These are phyloP conservation scores for Nematostella vectensis DNA, from an alignment of 92 coral and sea anemone genomes.

Conservation along the genomic window DNA sequence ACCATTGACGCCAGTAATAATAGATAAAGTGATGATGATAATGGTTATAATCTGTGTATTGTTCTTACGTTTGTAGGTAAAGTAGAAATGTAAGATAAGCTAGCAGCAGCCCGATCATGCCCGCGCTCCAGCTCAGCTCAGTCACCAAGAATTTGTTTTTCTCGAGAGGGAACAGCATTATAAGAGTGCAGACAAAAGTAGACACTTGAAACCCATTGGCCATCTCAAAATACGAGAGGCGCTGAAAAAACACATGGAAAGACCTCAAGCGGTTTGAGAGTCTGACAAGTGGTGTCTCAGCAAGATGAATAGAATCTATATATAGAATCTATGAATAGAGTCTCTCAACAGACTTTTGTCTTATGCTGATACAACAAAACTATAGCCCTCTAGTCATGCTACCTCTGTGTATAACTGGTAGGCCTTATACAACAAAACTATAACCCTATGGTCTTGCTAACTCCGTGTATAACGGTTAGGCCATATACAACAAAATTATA, in stretches of 20 bases:
- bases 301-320: no score
- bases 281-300: no score
- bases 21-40: no score
- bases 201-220: constrained; percentile 25
- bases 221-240: constrained; percentile 20
- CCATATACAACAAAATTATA: no score
- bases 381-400: no score
- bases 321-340: no score
- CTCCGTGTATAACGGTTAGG: constrained; percentile 25
- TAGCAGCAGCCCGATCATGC: constrained; percentile 15
- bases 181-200: constrained; percentile 18
- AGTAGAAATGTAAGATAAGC: constrained; percentile 24
- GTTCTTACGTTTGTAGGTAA: constrained; percentile 30
- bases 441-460: no score
- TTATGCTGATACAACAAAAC: no score
- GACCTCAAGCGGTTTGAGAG: neutral
- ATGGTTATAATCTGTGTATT: no score
- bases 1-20: no score
- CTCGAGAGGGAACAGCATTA: constrained; percentile 15
- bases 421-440: constrained; percentile 19
- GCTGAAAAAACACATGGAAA: constrained; percentile 14
- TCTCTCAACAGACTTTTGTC: no score
- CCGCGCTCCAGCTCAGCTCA: constrained; percentile 14
- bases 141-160: neutral
- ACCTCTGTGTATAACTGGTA: constrained; percentile 33